Evolutionary conservation across 2,113 vertebrate genomes (phyloP).

Genomic region (Nothocercus julius): DNA sequence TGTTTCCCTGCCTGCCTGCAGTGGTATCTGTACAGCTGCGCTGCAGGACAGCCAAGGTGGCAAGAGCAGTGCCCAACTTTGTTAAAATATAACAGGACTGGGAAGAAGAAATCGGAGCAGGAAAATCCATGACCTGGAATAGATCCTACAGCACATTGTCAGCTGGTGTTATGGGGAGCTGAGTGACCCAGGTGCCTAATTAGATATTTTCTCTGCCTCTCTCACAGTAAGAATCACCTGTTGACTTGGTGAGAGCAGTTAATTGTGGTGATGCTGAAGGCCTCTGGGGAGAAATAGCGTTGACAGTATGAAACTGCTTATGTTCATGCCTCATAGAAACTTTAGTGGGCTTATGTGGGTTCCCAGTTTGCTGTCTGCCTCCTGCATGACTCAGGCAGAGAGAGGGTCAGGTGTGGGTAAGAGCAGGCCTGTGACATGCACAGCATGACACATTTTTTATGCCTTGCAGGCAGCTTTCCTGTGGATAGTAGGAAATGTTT

Average conservation of each 20-base stretch:
- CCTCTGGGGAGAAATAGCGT: constrained; percentile 9
- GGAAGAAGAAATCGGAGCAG: background rate
- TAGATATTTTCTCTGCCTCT: fast-evolving
- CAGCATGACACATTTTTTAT: background rate
- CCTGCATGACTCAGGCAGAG: background rate
- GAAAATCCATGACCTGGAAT: background rate
- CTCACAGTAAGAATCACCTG: background rate
- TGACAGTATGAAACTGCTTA: background rate
- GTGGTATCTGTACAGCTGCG: background rate
- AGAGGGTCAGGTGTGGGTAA: background rate
- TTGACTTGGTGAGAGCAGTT: background rate
- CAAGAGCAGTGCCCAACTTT: background rate
- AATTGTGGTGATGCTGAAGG: background rate
- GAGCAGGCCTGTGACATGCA: background rate
- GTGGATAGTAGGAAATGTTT: background rate
- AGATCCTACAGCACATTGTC: fast-evolving
- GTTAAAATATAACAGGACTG: constrained; percentile 52
- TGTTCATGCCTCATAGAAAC: constrained; percentile 14
- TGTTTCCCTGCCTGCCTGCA: constrained; percentile 28
- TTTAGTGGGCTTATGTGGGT: background rate
- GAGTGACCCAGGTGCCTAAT: fast-evolving
- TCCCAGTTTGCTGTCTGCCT: background rate
- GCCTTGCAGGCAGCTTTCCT: background rate
- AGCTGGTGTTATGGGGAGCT: background rate
- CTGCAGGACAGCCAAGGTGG: background rate